A percentile compares a stretch with the other conserved stretches of the same genome.
phyloP scores from a whole-genome alignment of 1,140 invertebrate species.

The Bombus haemorrhoidalis region DNA sequence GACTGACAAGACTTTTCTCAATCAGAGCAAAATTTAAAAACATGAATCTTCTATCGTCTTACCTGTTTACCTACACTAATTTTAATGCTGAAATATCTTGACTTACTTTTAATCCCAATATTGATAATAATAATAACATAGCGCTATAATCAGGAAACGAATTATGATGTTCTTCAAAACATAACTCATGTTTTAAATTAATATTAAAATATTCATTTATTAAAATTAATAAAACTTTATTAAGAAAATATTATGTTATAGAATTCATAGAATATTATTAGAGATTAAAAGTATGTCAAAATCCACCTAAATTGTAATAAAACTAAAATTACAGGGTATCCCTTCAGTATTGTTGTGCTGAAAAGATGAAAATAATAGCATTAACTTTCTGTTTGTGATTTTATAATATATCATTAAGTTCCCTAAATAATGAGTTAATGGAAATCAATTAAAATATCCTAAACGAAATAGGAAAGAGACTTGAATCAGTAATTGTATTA shows the following conservation, averaged over 20 bases:
- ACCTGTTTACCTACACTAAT: slow-evolving; percentile 52
- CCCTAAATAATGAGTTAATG: slow-evolving; percentile 34
- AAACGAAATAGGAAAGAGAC: slow-evolving; percentile 14
- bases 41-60: slow-evolving; percentile 60
- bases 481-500: slow-evolving; percentile 24
- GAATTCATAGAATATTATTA: neutral
- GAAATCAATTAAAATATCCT: slow-evolving; percentile 47
- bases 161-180: neutral
- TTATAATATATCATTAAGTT: slow-evolving; percentile 25
- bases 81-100: slow-evolving; percentile 74
- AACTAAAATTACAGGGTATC: slow-evolving; percentile 55
- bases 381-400: slow-evolving; percentile 41
- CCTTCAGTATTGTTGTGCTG: slow-evolving; percentile 47
- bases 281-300: slow-evolving; percentile 64
- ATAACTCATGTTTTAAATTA: neutral
- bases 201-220: neutral
- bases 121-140: neutral
- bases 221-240: neutral
- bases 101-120: slow-evolving; percentile 56
- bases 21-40: slow-evolving; percentile 70
- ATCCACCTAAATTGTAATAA: slow-evolving; percentile 67
- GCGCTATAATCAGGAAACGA: neutral
- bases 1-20: slow-evolving; percentile 80
- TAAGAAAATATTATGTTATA: neutral
- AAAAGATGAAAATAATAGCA: slow-evolving; percentile 46